A percentile compares a stretch with the other conserved stretches of the same genome.
phyloP scores from a whole-genome alignment of 2,888 invertebrate genomes.

The Torymus auratus region DNA sequence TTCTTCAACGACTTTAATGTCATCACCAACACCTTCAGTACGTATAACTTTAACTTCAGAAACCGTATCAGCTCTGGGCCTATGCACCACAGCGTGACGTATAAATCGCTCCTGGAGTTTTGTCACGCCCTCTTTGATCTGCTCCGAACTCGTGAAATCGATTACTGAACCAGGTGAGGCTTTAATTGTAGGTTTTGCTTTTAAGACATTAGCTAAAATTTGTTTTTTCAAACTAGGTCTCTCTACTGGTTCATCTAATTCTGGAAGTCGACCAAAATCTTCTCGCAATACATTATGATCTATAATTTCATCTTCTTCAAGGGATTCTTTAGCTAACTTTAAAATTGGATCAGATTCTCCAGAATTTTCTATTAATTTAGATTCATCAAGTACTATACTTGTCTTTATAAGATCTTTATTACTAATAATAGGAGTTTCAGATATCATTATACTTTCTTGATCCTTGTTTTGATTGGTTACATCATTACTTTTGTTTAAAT shows the following conservation, averaged over 20 bases:
- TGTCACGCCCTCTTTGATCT: constrained; percentile 49
- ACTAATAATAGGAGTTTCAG: constrained; percentile 28
- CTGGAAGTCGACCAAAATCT: constrained; percentile 58
- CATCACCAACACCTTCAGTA: constrained; percentile 64
- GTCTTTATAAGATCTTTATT: constrained; percentile 13
- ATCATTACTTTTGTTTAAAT: background rate
- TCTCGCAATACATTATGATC: constrained; percentile 32
- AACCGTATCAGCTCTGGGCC: constrained; percentile 77
- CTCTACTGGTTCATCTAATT: constrained; percentile 36
- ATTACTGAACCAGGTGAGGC: constrained; percentile 81
- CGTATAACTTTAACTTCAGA: constrained; percentile 64
- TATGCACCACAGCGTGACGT: constrained; percentile 80
- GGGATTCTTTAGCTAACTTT: constrained; percentile 15
- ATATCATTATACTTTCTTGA: constrained; percentile 40
- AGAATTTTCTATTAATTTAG: constrained; percentile 6
- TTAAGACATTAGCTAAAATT: constrained; percentile 57
- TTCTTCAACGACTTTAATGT: constrained; percentile 60
- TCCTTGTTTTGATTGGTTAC: constrained; percentile 17
- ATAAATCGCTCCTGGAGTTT: constrained; percentile 77
- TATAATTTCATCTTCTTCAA: constrained; percentile 28
- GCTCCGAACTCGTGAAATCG: constrained; percentile 78
- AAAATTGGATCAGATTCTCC: constrained; percentile 13
- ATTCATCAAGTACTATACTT: constrained; percentile 10
- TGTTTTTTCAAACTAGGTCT: constrained; percentile 64
- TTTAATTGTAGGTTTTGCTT: constrained; percentile 77